phyloP scores from a whole-genome alignment of 1,140 invertebrate genomes.

The Trichonephila clavipes region DNA sequence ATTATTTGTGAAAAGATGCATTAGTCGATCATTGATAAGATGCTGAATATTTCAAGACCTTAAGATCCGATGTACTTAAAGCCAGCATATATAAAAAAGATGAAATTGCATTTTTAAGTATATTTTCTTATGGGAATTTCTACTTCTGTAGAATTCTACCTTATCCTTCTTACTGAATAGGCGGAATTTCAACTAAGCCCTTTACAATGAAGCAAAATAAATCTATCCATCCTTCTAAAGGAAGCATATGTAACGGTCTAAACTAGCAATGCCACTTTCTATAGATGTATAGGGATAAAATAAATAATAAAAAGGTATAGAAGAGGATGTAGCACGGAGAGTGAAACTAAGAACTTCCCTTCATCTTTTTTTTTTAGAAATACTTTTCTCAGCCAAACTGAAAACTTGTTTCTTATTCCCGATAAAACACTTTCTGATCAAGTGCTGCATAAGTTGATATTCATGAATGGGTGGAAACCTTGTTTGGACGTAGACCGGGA shows the following conservation, averaged over 20 bases:
- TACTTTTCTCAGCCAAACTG: not conserved
- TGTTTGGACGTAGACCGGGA: not conserved
- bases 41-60: not conserved
- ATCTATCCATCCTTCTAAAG: not conserved
- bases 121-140: not conserved
- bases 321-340: not conserved
- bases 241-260: not conserved
- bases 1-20: not conserved
- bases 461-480: conserved; percentile 46
- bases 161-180: not conserved
- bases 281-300: not conserved
- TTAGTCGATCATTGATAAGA: not conserved
- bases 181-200: not conserved
- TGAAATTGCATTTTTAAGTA: not conserved
- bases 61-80: not conserved
- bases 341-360: not conserved
- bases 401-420: conserved; percentile 47
- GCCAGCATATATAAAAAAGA: not conserved
- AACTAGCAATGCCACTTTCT: not conserved
- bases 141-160: not conserved
- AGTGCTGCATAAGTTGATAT: conserved; percentile 62
- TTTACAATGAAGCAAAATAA: conserved; percentile 17
- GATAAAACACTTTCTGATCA: conserved; percentile 65
- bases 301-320: not conserved
- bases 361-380: not conserved